Conservation (phyloP, 2,113 vertebrate genomes). For the Nyctibius bracteatus region DNA sequence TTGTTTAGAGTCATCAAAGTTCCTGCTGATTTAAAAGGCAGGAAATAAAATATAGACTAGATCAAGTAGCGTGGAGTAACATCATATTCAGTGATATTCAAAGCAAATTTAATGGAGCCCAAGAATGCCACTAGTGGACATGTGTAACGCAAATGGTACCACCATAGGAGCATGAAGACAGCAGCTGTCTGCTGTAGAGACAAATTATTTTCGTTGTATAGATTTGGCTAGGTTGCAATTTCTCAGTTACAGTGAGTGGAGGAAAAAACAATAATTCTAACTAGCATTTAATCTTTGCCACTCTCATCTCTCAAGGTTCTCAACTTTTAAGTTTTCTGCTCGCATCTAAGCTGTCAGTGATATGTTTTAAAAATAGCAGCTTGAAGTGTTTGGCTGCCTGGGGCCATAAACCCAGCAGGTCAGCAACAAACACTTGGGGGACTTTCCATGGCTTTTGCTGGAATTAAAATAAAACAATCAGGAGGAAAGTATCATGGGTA, state of each 20-base stretch:
- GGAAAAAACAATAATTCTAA: not conserved
- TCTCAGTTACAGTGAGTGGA: not conserved
- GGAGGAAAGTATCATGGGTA: not conserved
- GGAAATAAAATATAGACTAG: not conserved
- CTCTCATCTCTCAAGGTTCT: not conserved
- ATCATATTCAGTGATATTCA: not conserved
- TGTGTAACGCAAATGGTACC: conserved; percentile 6
- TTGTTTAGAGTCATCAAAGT: not conserved
- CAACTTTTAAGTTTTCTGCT: not conserved
- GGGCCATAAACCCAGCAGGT: conserved; percentile 35
- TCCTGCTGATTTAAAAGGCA: not conserved
- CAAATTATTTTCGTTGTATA: not conserved
- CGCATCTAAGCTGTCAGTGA: not conserved
- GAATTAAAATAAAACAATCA: conserved; percentile 62
- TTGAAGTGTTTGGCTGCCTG: conserved; percentile 35
- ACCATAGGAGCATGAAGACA: conserved; percentile 1
- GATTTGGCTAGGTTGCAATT: conserved; percentile 7
- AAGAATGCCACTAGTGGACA: not conserved
- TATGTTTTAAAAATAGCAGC: not conserved
- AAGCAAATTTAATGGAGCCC: not conserved
- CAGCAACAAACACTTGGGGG: not conserved
- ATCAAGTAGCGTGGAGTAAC: not conserved
- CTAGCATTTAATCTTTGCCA: not conserved
- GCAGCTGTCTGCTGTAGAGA: conserved; percentile 39
- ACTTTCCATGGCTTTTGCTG: conserved; percentile 11